phyloP scores from a whole-genome alignment of 2,888 invertebrate genomes.

The Fragum sueziense region DNA sequence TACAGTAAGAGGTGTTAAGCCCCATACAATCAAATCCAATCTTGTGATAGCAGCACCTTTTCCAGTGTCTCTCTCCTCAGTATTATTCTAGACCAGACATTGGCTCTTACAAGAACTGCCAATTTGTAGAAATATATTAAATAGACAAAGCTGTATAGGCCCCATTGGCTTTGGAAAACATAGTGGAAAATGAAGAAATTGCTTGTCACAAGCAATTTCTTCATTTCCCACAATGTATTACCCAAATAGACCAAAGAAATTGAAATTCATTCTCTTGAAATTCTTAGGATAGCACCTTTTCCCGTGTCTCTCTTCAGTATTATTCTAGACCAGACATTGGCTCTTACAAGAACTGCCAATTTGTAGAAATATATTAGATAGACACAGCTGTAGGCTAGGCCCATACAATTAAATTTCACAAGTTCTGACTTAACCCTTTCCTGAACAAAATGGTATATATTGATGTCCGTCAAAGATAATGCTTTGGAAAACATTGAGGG shows the following conservation, averaged over 20 bases:
- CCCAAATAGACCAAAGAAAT: too few relatives aligned
- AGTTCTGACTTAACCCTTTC: conserved; percentile 9
- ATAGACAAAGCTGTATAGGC: conserved; percentile 22
- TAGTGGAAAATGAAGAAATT: not conserved
- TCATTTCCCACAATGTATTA: not conserved
- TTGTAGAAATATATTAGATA: conserved; percentile 30
- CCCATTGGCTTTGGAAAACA: too few relatives aligned
- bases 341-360: conserved; percentile 21
- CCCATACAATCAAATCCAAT: too few relatives aligned
- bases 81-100: conserved; percentile 17
- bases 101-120: conserved; percentile 13
- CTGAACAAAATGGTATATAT: too few relatives aligned
- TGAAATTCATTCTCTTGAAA: too few relatives aligned
- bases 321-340: conserved; percentile 15
- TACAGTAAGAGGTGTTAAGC: too few relatives aligned
- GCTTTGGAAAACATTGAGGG: too few relatives aligned
- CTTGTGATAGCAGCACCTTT: too few relatives aligned
- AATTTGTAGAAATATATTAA: conserved; percentile 31
- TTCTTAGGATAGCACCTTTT: not conserved
- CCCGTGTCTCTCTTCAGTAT: not conserved
- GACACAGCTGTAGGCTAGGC: conserved; percentile 18
- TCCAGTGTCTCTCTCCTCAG: not conserved
- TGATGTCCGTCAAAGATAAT: too few relatives aligned
- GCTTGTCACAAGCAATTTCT: not conserved
- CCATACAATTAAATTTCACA: conserved; percentile 23